A percentile compares a stretch with the other conserved stretches of the same genome.
phyloP scores from a whole-genome alignment of 2,113 vertebrate species.

The Mormyrus iriodes region DNA sequence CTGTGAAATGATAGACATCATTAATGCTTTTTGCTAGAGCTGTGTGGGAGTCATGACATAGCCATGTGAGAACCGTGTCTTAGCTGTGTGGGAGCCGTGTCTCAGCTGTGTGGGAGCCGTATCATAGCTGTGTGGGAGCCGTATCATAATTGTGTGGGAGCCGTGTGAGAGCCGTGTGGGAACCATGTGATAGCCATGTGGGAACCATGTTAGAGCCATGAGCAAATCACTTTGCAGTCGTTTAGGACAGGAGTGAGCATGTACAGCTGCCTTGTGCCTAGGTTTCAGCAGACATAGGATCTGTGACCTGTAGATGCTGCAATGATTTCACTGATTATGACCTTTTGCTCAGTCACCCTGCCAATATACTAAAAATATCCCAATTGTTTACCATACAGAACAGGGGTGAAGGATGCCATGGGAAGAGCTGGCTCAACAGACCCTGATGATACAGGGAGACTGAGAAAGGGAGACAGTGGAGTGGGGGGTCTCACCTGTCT shows the following conservation, averaged over 20 bases:
- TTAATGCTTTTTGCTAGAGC: neutral
- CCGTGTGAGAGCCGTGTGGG: neutral
- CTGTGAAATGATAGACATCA: neutral
- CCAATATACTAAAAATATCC: neutral
- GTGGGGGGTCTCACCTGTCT: neutral
- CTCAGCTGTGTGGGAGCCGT: neutral
- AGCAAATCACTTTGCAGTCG: neutral
- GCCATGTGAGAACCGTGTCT: neutral
- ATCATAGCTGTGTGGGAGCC: neutral
- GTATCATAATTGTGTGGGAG: neutral
- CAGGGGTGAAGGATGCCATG: neutral
- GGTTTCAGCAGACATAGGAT: neutral
- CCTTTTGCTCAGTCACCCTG: neutral
- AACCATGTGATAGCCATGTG: neutral
- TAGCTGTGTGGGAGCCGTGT: too few relatives aligned
- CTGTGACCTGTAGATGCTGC: neutral
- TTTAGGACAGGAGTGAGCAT: neutral
- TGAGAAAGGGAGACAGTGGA: neutral
- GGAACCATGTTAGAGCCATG: neutral
- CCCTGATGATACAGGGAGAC: neutral
- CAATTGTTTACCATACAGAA: neutral
- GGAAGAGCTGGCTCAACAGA: neutral
- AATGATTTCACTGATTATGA: neutral
- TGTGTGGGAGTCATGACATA: neutral
- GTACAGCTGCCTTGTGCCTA: neutral